A percentile compares a stretch with the other conserved stretches of the same genome.
These are phyloP conservation scores for Edolisoma coerulescens DNA, from an alignment of 2,113 vertebrate species.

Conservation along the genomic window DNA sequence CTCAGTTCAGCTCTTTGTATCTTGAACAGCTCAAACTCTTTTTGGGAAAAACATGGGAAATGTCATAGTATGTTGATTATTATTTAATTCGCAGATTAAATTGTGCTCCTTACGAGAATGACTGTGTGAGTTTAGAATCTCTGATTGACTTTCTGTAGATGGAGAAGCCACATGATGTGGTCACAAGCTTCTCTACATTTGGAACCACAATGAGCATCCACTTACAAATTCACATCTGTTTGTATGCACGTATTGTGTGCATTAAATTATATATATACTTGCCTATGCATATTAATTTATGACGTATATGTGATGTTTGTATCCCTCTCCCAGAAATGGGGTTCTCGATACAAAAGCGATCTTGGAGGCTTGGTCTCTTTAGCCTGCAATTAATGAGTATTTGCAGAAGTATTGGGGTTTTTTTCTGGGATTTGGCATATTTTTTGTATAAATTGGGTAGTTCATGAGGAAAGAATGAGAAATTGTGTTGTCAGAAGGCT, in stretches of 20 bases:
- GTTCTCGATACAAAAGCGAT: neutral
- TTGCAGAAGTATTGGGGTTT: neutral
- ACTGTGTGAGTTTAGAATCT: neutral
- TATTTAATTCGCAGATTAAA: neutral
- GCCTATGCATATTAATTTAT: neutral
- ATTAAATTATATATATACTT: neutral
- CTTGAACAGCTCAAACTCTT: neutral
- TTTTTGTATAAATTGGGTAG: neutral
- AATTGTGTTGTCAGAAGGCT: neutral
- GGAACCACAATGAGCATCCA: neutral
- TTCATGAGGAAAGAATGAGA: neutral
- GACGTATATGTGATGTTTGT: neutral
- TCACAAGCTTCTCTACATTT: neutral
- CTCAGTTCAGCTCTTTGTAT: neutral
- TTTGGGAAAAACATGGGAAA: neutral
- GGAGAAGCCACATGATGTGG: neutral
- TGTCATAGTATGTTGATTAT: neutral
- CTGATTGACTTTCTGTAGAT: neutral
- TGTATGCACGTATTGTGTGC: neutral
- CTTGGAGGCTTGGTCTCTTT: neutral
- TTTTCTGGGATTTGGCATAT: neutral
- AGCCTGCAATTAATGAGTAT: neutral
- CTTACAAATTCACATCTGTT: neutral
- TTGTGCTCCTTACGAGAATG: neutral
- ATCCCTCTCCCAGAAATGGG: neutral